Evolutionary conservation across 2,113 vertebrate species (phyloP).

Genomic region (Callionymus lyra): DNA sequence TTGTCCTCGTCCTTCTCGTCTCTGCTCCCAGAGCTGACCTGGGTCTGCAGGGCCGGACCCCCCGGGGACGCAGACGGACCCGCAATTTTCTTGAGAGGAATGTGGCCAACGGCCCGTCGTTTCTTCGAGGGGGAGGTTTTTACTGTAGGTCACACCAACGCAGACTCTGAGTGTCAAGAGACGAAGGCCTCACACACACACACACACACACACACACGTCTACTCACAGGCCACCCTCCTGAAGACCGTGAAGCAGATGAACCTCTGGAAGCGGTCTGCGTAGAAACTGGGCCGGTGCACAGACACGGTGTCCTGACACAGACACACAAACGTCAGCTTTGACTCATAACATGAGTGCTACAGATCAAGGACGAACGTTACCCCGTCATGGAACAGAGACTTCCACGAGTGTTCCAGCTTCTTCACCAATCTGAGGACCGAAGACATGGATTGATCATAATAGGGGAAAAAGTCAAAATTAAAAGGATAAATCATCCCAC

Average conservation of each 20-base stretch:
- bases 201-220: conserved; percentile 7
- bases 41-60: no score
- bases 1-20: conserved; percentile 64
- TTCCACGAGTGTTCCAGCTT: conserved; percentile 94
- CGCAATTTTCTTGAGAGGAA: conserved; percentile 56
- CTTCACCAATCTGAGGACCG: conserved; percentile 75
- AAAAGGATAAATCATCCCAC: no score
- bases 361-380: conserved; percentile 38
- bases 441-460: conserved; percentile 10
- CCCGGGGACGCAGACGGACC: conserved; percentile 16
- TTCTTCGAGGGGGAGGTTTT: conserved; percentile 85
- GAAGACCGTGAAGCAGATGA: conserved; percentile 86
- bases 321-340: neutral
- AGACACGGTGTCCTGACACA: conserved; percentile 81
- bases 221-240: conserved; percentile 75
- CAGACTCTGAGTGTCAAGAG: neutral
- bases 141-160: conserved; percentile 59
- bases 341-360: neutral
- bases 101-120: conserved; percentile 62
- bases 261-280: conserved; percentile 85
- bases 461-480: no score
- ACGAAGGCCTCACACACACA: neutral
- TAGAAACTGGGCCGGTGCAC: conserved; percentile 93
- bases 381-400: conserved; percentile 86
- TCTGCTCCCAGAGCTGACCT: conserved; percentile 29